A percentile compares a stretch with the other conserved stretches of the same genome.
Conservation (phyloP, 64 coral and sea anemone species). For the Montipora efflorescens region DNA sequence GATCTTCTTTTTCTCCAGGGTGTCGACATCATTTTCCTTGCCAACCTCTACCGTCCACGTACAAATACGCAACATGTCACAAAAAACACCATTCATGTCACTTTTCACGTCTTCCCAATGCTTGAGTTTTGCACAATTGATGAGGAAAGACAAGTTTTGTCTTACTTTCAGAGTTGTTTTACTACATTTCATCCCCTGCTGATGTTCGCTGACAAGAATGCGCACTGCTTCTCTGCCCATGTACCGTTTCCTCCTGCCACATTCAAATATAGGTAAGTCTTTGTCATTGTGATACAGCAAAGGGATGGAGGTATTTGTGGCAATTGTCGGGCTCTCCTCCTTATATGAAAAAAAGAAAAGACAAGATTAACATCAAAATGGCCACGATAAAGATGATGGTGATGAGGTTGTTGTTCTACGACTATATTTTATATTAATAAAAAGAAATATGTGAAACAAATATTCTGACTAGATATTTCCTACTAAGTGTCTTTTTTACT, state of each 20-base stretch:
- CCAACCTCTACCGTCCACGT: slow-evolving; percentile 7
- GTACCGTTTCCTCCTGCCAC: slow-evolving; percentile 6
- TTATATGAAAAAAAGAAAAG: not conserved
- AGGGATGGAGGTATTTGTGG: not conserved
- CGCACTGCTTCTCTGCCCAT: slow-evolving; percentile 6
- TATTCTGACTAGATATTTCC: too few relatives aligned
- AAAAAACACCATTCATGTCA: slow-evolving; percentile 18
- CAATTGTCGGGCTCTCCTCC: not conserved
- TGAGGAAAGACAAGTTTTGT: slow-evolving; percentile 25
- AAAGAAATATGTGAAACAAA: too few relatives aligned
- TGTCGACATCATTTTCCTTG: slow-evolving; percentile 9
- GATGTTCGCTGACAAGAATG: not conserved
- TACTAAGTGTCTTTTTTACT: too few relatives aligned
- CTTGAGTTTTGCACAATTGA: not conserved
- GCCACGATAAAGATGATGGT: too few relatives aligned
- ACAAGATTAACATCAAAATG: too few relatives aligned
- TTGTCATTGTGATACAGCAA: slow-evolving; percentile 2
- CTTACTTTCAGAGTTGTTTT: slow-evolving; percentile 37
- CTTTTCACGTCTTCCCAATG: slow-evolving; percentile 35
- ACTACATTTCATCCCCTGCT: slow-evolving; percentile 2
- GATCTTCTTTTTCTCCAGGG: slow-evolving; percentile 39
- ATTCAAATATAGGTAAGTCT: slow-evolving; percentile 18
- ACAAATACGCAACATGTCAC: not conserved
- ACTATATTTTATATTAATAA: too few relatives aligned
- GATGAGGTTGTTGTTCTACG: too few relatives aligned